These are phyloP conservation scores for Protaetia brevitarsis DNA, from an alignment of 1,140 invertebrate species.

Conservation along the genomic window DNA sequence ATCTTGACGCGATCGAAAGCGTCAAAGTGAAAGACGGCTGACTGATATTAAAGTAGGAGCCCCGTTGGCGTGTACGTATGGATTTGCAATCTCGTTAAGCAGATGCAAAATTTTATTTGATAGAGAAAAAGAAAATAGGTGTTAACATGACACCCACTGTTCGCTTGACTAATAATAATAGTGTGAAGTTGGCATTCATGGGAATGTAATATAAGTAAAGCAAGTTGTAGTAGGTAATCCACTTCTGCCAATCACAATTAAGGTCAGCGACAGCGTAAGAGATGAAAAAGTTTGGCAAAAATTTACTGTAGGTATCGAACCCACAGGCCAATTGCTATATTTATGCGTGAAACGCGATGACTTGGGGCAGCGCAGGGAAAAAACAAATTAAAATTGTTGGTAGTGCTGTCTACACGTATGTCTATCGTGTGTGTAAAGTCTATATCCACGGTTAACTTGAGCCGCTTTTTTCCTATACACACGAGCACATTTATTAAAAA, in stretches of 20 bases:
- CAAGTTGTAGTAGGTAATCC: not conserved
- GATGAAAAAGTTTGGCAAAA: not conserved
- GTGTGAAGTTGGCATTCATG: not conserved
- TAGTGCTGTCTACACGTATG: not conserved
- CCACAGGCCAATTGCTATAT: not conserved
- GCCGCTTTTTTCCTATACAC: too few species aligned
- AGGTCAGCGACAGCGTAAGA: not conserved
- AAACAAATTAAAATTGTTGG: not conserved
- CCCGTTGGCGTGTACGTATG: too few species aligned
- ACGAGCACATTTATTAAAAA: too few species aligned
- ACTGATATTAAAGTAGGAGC: not conserved
- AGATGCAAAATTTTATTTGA: too few species aligned
- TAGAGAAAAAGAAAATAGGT: not conserved
- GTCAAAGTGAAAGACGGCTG: not conserved
- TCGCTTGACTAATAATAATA: too few species aligned
- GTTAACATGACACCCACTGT: not conserved
- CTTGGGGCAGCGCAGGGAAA: not conserved
- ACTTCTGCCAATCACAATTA: constrained; percentile 7
- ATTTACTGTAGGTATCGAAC: not conserved
- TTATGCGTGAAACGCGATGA: not conserved
- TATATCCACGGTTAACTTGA: too few species aligned
- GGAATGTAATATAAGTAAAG: not conserved
- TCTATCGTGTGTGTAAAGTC: too few species aligned
- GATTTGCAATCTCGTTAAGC: too few species aligned
- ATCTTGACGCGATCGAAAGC: constrained; percentile 2